Evolutionary conservation across 23 tunicate species (phyloP).

Genomic region (Oikopleura dioica): DNA sequence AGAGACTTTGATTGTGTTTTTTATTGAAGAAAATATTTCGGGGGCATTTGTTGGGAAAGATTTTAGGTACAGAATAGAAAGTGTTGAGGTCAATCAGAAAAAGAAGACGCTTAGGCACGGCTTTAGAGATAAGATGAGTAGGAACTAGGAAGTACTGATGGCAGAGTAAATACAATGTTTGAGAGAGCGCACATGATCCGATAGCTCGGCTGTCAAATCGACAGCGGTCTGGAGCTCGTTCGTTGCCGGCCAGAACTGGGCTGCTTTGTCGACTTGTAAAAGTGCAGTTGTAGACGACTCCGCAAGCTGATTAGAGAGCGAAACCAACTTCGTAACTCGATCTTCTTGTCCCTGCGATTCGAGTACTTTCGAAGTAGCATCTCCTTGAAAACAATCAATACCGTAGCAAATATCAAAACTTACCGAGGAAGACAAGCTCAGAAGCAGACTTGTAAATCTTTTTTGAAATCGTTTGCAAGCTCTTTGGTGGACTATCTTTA

Average conservation of each 20-base stretch:
- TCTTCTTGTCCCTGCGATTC: background rate
- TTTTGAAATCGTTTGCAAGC: background rate
- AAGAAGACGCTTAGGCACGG: no score
- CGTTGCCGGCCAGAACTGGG: background rate
- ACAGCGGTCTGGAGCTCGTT: constrained; percentile 2
- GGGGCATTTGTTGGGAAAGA: no score
- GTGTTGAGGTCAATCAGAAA: no score
- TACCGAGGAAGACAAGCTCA: background rate
- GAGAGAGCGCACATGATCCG: constrained; percentile 7
- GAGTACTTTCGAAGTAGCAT: constrained; percentile 7
- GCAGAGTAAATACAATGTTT: constrained; percentile 1
- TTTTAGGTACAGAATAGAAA: no score
- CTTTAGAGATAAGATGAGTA: no score
- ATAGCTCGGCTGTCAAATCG: background rate
- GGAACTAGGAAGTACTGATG: background rate
- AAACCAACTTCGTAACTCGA: background rate
- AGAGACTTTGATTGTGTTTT: no score
- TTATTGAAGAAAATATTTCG: no score
- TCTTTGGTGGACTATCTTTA: background rate
- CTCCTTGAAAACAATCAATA: no score
- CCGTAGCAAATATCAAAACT: background rate
- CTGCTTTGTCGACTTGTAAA: background rate
- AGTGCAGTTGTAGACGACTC: background rate
- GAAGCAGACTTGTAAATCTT: background rate
- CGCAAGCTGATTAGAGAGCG: background rate